Evolutionary conservation across 2,113 vertebrate species (phyloP).

Genomic region (Tamias sibiricus): DNA sequence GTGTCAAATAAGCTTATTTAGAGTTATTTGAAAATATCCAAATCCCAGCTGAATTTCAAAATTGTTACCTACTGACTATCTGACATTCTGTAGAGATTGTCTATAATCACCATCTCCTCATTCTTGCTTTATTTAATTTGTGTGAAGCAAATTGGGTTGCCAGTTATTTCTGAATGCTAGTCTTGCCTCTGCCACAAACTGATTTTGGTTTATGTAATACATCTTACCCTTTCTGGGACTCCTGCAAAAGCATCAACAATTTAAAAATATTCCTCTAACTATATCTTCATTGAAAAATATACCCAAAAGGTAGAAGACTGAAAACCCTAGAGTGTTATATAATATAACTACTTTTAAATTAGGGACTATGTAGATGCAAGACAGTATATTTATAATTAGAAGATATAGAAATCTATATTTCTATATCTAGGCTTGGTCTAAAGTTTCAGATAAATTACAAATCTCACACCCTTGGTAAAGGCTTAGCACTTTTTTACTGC

Average conservation of each 20-base stretch:
- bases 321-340: constrained; percentile 4
- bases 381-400: constrained; percentile 15
- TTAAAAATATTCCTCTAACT: background rate
- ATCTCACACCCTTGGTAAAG: constrained; percentile 48
- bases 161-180: background rate
- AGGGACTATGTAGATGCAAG: constrained; percentile 57
- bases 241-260: background rate
- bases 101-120: background rate
- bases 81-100: background rate
- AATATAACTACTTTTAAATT: background rate
- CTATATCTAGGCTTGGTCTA: background rate
- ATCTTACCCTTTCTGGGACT: background rate
- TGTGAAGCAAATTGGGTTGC: background rate
- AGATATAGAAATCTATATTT: background rate
- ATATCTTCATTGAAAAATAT: constrained; percentile 11
- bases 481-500: constrained; percentile 17
- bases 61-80: background rate
- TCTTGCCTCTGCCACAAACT: background rate
- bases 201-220: background rate
- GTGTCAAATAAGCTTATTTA: background rate
- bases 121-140: background rate
- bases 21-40: background rate
- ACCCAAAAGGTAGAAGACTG: background rate
- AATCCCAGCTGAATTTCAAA: constrained; percentile 4
- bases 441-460: constrained; percentile 13